Evolutionary conservation across 2,113 vertebrate species (phyloP).

Genomic region (Antigone vipio): DNA sequence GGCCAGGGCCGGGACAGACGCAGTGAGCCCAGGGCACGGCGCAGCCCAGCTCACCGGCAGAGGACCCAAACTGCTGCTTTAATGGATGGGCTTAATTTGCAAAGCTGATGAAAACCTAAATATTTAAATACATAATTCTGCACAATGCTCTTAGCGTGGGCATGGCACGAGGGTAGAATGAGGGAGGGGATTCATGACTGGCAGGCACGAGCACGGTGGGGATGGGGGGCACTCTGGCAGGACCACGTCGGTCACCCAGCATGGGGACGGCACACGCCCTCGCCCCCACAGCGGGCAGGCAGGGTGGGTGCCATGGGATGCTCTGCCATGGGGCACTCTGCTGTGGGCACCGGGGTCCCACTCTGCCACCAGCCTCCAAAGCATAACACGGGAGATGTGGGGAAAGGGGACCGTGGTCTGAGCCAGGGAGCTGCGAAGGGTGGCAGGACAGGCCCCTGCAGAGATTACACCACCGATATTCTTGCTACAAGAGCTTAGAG

Average conservation of each 20-base stretch:
- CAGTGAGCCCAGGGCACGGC: background rate
- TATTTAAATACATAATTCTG: slow-evolving; percentile 66
- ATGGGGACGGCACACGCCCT: rapidly evolving
- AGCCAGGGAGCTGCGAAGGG: background rate
- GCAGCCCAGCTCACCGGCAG: background rate
- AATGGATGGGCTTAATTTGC: slow-evolving; percentile 69
- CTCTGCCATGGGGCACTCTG: background rate
- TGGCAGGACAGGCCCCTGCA: rapidly evolving
- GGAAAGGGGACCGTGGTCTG: rapidly evolving
- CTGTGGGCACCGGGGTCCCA: rapidly evolving
- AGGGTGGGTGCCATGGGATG: background rate
- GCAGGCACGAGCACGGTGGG: rapidly evolving
- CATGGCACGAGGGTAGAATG: background rate
- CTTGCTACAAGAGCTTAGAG: slow-evolving; percentile 44
- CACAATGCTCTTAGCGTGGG: background rate
- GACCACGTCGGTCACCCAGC: background rate
- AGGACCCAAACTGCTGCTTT: background rate
- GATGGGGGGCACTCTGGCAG: background rate
- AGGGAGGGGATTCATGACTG: background rate
- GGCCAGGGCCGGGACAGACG: background rate
- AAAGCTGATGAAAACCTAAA: slow-evolving; percentile 70
- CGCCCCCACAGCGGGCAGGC: rapidly evolving
- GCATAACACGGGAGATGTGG: rapidly evolving
- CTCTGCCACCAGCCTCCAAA: background rate
- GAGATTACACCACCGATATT: slow-evolving; percentile 17